Evolutionary conservation across 2,888 invertebrate species (phyloP), one percentile per base, ranked within the genome.

Genomic region (Poecilus cupreus): DNA sequence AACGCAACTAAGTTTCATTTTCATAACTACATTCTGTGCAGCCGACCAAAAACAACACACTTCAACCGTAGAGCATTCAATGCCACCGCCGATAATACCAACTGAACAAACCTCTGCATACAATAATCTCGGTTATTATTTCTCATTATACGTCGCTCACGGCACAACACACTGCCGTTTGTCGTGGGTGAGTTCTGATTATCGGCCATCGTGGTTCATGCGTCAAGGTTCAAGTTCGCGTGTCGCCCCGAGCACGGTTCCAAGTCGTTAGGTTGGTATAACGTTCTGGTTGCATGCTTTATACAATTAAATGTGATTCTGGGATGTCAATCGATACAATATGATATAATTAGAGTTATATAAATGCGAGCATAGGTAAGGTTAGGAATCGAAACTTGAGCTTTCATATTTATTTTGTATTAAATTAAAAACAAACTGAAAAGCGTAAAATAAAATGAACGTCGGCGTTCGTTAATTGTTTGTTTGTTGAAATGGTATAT

Each of bases 281-380:
- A 60, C n/a, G 60, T 24, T 60, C 13, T n/a, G 60, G n/a, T 60
- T 60, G 60, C 60, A 60, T 60, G 60, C 22, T n/a, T n/a, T 11
- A 60, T 11, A 60, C 26, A 60, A 60, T 60, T 60, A 60, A 60
- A 60, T 60, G n/a, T 60, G 26, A 60, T 60, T 60, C 43, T 43
- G 13, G 43, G 2, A 13, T 3, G 24, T 5, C 20, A 60, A 60
- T 60, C 60, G 13, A 60, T 60, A 20, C 18, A 26, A 20, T 54
- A 20, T 32, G 43, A 43, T 60, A 60, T 60, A 60, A 60, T 60
- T 26, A 60, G 26, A 16, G 20, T 13, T 26, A 60, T 24, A 24
- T 26, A 24, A 60, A 60, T n/a, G 43, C 2, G 5, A 10, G 1
- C 43, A 43, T 3, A n/a, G 43, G 13, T 5, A 8, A 43, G 43